Base-by-base conservation (phyloP, 2,797 vertebrate species). In the Microctenopoma lineatum region DNA sequence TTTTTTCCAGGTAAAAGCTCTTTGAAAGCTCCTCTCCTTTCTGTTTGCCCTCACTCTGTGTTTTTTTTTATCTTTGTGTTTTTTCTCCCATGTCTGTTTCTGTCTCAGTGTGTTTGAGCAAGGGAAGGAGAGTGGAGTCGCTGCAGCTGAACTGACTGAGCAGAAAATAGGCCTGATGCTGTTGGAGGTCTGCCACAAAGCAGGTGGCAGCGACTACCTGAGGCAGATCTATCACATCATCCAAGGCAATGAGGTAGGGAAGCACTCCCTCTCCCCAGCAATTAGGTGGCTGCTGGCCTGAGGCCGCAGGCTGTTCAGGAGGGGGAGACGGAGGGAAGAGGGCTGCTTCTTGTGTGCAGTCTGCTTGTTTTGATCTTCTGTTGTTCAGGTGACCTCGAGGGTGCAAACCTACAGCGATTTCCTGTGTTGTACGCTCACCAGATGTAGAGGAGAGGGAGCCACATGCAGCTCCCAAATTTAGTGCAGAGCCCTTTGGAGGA, bases 201-300 rank as follows among this genome's bases (percentile, higher is more conserved):
- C 97, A 98, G 96, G 96, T 98, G 97, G 97, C 95, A 94, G 93
- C 69, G 81, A 95, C 92, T 96, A 98, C 96, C 96, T 98, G 95
- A 95, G 93, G 96, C 96, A 97, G 96, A 98, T 99, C 96, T 96
- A 98, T 98, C 97, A 97, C 95, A 96, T 97, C 97, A 96, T 98
- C 95, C 96, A 88, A 94, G 96, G 97, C 97, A 99, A 98, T 98
- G 97, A 98, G 98, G 98, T 99, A 98, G 92, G 96, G 95, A 97
- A 96, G 95, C 88, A 84, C 95, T 94, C 93, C 93, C 95, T 97
- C 96, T 96, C 94, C 94, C 91, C 93, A 95, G 95, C 96, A 97
- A 97, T 99, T 98, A 98, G 95, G 93, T 96, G 96, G 95, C 94
- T 95, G 95, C 93, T 97, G 94, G 95, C 95, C 95, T 96, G 95